Conservation (phyloP, 2,888 invertebrate species). For the Anoncus sp. region DNA sequence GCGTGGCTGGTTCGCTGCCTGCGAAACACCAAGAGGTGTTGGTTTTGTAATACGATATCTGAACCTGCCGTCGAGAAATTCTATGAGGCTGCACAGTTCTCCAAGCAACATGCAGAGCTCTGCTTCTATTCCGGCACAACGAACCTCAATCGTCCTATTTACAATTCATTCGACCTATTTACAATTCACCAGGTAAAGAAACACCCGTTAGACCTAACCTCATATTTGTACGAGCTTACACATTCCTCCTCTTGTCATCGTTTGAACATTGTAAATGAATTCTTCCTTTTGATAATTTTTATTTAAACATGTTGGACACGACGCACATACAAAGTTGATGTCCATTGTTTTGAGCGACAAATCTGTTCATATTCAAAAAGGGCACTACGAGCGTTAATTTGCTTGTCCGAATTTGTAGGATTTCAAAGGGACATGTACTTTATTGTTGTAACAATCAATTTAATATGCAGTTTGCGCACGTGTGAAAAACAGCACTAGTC, state of each 20-base stretch:
- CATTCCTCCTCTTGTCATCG: too few relatives aligned
- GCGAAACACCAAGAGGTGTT: slow-evolving; percentile 59
- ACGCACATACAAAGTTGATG: too few relatives aligned
- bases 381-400: too few relatives aligned
- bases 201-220: too few relatives aligned
- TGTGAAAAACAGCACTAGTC: background rate
- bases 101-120: slow-evolving; percentile 11
- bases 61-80: slow-evolving; percentile 71
- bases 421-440: background rate
- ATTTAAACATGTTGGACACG: too few relatives aligned
- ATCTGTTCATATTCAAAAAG: too few relatives aligned
- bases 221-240: too few relatives aligned
- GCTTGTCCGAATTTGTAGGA: too few relatives aligned
- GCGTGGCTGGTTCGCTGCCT: slow-evolving; percentile 20
- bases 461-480: background rate
- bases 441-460: background rate
- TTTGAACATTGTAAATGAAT: too few relatives aligned
- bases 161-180: background rate
- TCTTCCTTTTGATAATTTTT: too few relatives aligned
- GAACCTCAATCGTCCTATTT: slow-evolving; percentile 26
- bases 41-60: slow-evolving; percentile 75
- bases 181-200: background rate
- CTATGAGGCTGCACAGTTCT: slow-evolving; percentile 64
- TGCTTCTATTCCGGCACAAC: slow-evolving; percentile 41
- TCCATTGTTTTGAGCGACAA: too few relatives aligned